Evolutionary conservation across 1,140 invertebrate species (phyloP).

Genomic region (Brachionus rubens): DNA sequence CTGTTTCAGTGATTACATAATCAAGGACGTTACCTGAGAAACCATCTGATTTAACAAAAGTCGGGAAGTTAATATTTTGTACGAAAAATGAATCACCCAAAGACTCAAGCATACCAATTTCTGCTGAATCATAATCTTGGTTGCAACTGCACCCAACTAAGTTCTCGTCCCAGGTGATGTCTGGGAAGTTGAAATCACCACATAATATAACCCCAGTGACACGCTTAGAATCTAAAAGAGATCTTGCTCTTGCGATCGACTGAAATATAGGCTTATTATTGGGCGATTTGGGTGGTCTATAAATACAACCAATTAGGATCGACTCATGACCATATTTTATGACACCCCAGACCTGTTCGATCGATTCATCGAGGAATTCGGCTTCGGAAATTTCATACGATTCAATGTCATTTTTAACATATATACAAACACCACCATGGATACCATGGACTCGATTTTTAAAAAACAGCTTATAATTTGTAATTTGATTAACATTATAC

Average conservation of each 20-base stretch:
- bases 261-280: background rate
- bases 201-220: background rate
- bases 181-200: background rate
- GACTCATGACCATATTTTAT: too few relatives aligned
- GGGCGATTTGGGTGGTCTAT: background rate
- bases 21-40: background rate
- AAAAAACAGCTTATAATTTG: too few relatives aligned
- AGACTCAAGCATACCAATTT: background rate
- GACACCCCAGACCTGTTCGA: too few relatives aligned
- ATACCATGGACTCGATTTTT: too few relatives aligned
- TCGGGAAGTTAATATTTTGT: background rate
- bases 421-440: too few relatives aligned
- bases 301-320: background rate
- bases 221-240: background rate
- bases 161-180: background rate
- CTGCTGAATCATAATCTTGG: background rate
- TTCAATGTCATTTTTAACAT: too few relatives aligned
- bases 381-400: too few relatives aligned
- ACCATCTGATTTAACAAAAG: background rate
- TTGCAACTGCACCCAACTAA: background rate
- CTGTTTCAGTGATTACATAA: background rate
- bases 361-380: too few relatives aligned
- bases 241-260: background rate
- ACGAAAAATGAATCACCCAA: background rate
- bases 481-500: too few relatives aligned